Evolutionary conservation across 2,113 vertebrate species (phyloP).

Genomic region (Amphilophus citrinellus): DNA sequence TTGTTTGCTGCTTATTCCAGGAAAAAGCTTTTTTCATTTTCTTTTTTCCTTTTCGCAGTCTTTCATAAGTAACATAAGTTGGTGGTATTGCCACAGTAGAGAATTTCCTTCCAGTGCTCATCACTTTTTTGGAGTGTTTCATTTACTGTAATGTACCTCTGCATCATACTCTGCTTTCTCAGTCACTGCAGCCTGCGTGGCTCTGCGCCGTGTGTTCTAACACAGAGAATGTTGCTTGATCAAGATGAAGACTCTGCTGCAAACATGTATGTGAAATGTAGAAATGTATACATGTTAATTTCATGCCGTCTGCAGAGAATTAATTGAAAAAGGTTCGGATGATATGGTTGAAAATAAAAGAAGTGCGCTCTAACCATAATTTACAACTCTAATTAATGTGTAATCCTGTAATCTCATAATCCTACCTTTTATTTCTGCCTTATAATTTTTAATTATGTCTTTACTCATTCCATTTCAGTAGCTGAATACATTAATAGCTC

Average conservation of each 20-base stretch:
- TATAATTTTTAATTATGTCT: constrained; percentile 52
- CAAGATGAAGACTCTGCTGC: background rate
- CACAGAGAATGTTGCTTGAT: background rate
- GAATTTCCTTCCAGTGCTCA: too few relatives aligned
- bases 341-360: constrained; percentile 29
- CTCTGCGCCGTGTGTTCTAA: too few relatives aligned
- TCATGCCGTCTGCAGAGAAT: background rate
- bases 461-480: constrained; percentile 2
- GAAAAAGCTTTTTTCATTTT: too few relatives aligned
- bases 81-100: too few relatives aligned
- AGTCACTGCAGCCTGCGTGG: too few relatives aligned
- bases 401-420: constrained; percentile 51
- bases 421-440: constrained; percentile 45
- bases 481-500: constrained; percentile 12
- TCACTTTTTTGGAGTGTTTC: too few relatives aligned
- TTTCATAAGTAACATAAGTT: too few relatives aligned
- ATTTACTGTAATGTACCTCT: too few relatives aligned
- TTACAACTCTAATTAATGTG: constrained; percentile 53
- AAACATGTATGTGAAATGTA: background rate
- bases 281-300: background rate
- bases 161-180: too few relatives aligned
- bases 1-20: too few relatives aligned
- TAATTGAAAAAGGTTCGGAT: background rate
- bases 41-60: too few relatives aligned
- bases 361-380: constrained; percentile 15